Base-by-base conservation (phyloP, 92 coral and sea anemone species). In the Ricordea florida region DNA sequence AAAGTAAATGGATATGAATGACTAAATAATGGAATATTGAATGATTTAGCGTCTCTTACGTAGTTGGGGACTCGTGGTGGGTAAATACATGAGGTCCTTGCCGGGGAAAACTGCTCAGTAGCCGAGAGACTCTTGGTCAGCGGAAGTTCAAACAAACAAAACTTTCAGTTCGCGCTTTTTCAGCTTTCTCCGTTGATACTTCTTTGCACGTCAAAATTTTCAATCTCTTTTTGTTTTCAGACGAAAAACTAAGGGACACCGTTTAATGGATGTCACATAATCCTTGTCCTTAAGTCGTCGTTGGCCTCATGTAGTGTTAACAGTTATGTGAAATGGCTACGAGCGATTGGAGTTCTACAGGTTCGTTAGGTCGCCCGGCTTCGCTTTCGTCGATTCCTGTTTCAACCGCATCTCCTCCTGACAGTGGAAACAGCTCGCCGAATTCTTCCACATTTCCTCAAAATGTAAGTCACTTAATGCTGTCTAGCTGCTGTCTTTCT, bases 371-470 rank as follows among this genome's bases (percentile, higher is more conserved):
- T 63, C 50, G 69, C 35, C 47, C 78, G 10, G 41, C 68, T 18
- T 65, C 58, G 28, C 29, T 81, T 68, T 87, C 92, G 46, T 84
- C 92, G 5, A 76, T 81, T 40, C 76, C 79, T 45, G 50, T 66
- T 14, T 73, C 74, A 43, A 74, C 66, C 27, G 78, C 50, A 26
- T 87, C 92, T 4, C 92, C 83, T 10, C 62, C 76, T 2, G 92
- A 81, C 70, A 87, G 92, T 57, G 92, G 92, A 37, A 83, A 75
- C 30, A 87, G 88, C 48, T 87, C 92, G 37, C 92, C 92, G 27
- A 80, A 74, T 25, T 40, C 73, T 53, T 82, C 70, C 4, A 67
- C 49, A 10, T 51, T 69, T 21, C 88, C 88, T 11, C 88, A 81
- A 57, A 78, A 87, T 75, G 92, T 87, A 61, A 87, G 92, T 42